phyloP scores from a whole-genome alignment of 2,888 invertebrate species.

The Apotomis betuletana region DNA sequence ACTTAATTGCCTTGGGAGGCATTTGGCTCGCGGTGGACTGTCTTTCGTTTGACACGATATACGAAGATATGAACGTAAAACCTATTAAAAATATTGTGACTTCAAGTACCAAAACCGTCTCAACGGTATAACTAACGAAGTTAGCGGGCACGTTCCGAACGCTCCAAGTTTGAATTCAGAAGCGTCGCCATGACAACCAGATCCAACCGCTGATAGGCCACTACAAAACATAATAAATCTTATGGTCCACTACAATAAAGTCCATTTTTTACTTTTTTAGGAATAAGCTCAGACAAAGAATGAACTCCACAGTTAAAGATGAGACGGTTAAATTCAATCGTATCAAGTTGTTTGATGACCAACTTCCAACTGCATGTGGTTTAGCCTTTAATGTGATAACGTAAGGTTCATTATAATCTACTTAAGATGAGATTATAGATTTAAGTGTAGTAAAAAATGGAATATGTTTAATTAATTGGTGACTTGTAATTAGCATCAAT shows the following conservation, averaged over 20 bases:
- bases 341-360: not conserved
- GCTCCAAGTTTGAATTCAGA: constrained; percentile 58
- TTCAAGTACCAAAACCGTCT: constrained; percentile 24
- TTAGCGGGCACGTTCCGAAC: constrained; percentile 56
- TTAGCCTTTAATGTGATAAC: not conserved
- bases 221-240: constrained; percentile 9
- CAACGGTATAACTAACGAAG: constrained; percentile 14
- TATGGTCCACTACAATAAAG: not conserved
- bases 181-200: constrained; percentile 58
- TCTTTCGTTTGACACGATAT: too few relatives aligned
- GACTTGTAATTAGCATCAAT: constrained; percentile 34
- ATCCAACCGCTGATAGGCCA: constrained; percentile 45
- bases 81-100: not conserved
- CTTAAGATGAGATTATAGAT: not conserved
- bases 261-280: not conserved
- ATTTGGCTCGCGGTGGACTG: too few relatives aligned
- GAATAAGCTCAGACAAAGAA: too few relatives aligned
- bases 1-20: too few relatives aligned
- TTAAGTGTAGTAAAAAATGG: not conserved
- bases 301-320: too few relatives aligned
- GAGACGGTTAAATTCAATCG: not conserved
- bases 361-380: not conserved
- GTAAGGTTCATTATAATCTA: constrained; percentile 13
- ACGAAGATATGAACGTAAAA: too few relatives aligned
- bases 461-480: constrained; percentile 25